phyloP scores from a whole-genome alignment of 92 coral and sea anemone species.

The Zoanthus sansibaricus region DNA sequence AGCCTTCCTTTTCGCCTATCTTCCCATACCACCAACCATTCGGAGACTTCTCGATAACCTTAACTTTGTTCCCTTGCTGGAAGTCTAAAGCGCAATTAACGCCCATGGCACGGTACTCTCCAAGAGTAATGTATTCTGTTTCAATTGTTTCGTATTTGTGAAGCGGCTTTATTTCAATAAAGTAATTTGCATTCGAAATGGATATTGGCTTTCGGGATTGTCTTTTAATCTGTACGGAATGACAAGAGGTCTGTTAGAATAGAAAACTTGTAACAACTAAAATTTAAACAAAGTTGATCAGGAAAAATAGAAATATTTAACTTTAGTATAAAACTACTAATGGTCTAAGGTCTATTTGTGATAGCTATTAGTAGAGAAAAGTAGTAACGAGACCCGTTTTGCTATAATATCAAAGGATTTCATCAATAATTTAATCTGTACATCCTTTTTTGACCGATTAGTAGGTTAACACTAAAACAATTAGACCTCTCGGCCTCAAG shows the following conservation, averaged over 20 bases:
- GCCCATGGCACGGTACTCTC: conserved; percentile 90
- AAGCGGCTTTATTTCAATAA: conserved; percentile 49
- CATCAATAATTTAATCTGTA: too few species aligned
- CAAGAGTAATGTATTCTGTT: conserved; percentile 86
- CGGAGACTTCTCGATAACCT: conserved; percentile 92
- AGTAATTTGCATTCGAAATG: conserved; percentile 70
- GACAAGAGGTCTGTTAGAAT: background rate
- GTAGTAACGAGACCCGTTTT: too few species aligned
- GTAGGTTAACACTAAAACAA: too few species aligned
- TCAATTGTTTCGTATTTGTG: conserved; percentile 53
- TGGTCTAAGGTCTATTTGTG: too few species aligned
- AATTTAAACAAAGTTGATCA: too few species aligned
- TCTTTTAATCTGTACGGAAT: conserved; percentile 13
- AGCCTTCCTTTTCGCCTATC: conserved; percentile 93
- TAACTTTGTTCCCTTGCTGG: conserved; percentile 78
- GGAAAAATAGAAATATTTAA: too few species aligned
- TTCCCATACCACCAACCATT: conserved; percentile 99
- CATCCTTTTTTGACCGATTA: too few species aligned
- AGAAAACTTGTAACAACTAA: too few species aligned
- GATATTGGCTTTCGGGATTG: conserved; percentile 53
- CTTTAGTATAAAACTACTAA: too few species aligned
- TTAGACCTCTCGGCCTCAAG: too few species aligned
- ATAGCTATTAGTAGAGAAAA: too few species aligned
- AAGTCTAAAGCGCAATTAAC: conserved; percentile 82
- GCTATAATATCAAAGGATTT: too few species aligned